phyloP scores from a whole-genome alignment of 92 coral and sea anemone genomes.

The Palythoa caribaeorum region DNA sequence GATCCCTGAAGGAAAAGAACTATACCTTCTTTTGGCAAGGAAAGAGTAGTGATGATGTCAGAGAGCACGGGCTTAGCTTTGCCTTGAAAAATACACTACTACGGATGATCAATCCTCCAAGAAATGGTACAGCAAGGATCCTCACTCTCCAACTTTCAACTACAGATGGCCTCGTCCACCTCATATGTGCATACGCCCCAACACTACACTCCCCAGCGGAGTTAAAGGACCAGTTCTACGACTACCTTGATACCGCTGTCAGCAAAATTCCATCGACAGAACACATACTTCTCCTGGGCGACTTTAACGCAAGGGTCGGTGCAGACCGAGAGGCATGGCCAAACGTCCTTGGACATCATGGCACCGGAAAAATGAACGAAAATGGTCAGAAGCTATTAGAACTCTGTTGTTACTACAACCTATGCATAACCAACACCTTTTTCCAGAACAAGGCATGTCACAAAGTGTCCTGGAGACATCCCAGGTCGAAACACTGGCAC shows the following conservation, averaged over 20 bases:
- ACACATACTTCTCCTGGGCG: slow-evolving; percentile 51
- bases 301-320: slow-evolving; percentile 60
- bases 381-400: slow-evolving; percentile 58
- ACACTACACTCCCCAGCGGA: slow-evolving; percentile 41
- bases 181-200: slow-evolving; percentile 36
- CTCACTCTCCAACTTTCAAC: slow-evolving; percentile 12
- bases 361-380: slow-evolving; percentile 57
- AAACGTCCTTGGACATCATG: slow-evolving; percentile 41
- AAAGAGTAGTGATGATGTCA: slow-evolving; percentile 30
- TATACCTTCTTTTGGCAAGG: slow-evolving; percentile 47
- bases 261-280: slow-evolving; percentile 45
- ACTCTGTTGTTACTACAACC: slow-evolving; percentile 41
- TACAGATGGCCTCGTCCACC: slow-evolving; percentile 15
- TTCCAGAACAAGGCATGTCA: slow-evolving; percentile 29
- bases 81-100: background rate
- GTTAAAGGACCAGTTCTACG: slow-evolving; percentile 64
- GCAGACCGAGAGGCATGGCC: slow-evolving; percentile 59
- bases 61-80: slow-evolving; percentile 14
- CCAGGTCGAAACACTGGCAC: slow-evolving; percentile 52
- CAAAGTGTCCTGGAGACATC: slow-evolving; percentile 58
- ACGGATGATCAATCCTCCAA: background rate
- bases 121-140: slow-evolving; percentile 6
- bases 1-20: slow-evolving; percentile 51
- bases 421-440: slow-evolving; percentile 50
- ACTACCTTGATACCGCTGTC: slow-evolving; percentile 38